These are phyloP conservation scores for Masticophis lateralis DNA, from an alignment of 2,797 vertebrate genomes.

Conservation along the genomic window DNA sequence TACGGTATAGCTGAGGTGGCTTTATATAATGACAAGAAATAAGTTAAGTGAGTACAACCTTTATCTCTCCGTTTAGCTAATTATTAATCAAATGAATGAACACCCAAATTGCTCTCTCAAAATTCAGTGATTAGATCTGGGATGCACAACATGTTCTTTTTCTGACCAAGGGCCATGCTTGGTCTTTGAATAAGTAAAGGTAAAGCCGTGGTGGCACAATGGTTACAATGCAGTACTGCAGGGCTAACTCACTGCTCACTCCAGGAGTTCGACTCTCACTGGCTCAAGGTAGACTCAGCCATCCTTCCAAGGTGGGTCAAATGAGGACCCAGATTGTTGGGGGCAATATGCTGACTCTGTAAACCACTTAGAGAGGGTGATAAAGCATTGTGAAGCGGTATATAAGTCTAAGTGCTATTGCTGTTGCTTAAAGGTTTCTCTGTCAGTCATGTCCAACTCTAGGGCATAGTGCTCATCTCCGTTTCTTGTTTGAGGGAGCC, in stretches of 20 bases:
- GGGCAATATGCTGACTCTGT: too few species aligned
- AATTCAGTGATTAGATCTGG: neutral
- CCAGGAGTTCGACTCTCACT: too few species aligned
- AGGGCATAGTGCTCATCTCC: neutral
- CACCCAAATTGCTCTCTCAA: neutral
- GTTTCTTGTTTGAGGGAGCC: neutral
- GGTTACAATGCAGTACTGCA: too few species aligned
- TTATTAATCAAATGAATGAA: neutral
- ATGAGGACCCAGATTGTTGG: too few species aligned
- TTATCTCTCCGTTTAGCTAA: neutral
- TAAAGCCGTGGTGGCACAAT: too few species aligned
- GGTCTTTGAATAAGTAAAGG: neutral
- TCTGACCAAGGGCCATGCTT: neutral
- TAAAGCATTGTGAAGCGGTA: too few species aligned
- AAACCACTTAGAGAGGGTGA: too few species aligned
- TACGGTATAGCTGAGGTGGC: neutral
- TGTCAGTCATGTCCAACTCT: neutral
- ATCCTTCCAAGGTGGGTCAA: too few species aligned
- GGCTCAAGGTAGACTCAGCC: too few species aligned
- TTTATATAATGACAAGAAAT: neutral
- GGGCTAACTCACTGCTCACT: too few species aligned
- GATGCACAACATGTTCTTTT: neutral
- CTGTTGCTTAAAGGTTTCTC: too few species aligned
- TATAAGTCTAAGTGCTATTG: too few species aligned
- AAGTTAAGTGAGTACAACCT: neutral